These are phyloP conservation scores for Peromyscus melanophrys DNA, from an alignment of 2,797 vertebrate species.

Conservation along the genomic window DNA sequence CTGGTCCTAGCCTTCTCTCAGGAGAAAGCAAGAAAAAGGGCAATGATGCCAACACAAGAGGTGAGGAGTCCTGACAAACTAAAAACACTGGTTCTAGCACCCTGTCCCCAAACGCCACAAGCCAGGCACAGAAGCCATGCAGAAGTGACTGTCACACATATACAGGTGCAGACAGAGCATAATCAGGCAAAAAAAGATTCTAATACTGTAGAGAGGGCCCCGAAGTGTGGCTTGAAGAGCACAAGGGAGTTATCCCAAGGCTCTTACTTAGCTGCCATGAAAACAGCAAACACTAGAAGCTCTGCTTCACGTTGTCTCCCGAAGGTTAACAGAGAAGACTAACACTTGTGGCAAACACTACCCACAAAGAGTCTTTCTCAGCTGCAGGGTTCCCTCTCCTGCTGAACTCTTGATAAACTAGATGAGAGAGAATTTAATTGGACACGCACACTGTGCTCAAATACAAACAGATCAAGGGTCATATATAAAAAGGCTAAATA, in stretches of 20 bases:
- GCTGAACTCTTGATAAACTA: constrained; percentile 58
- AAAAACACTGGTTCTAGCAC: constrained; percentile 73
- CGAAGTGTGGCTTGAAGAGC: constrained; percentile 71
- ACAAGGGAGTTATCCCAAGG: constrained; percentile 62
- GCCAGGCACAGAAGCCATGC: constrained; percentile 71
- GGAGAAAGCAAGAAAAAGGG: constrained; percentile 64
- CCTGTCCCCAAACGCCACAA: constrained; percentile 72
- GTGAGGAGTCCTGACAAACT: constrained; percentile 64
- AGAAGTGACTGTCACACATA: constrained; percentile 65
- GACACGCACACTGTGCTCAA: constrained; percentile 76
- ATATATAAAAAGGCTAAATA: constrained; percentile 85
- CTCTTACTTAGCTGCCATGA: constrained; percentile 81
- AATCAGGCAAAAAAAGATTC: constrained; percentile 41
- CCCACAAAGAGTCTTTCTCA: constrained; percentile 60
- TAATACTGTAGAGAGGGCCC: constrained; percentile 70
- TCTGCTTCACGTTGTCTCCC: constrained; percentile 77
- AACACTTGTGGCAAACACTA: constrained; percentile 80
- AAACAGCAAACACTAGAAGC: constrained; percentile 79
- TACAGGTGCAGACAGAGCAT: constrained; percentile 43
- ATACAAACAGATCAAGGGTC: constrained; percentile 80
- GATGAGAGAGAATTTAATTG: constrained; percentile 70
- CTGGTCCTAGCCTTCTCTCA: constrained; percentile 21
- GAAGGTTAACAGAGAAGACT: constrained; percentile 68
- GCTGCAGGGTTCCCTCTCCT: constrained; percentile 47
- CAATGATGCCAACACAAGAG: constrained; percentile 6